Conservation (phyloP, 2,888 invertebrate species). For the Chironomus riparius region DNA sequence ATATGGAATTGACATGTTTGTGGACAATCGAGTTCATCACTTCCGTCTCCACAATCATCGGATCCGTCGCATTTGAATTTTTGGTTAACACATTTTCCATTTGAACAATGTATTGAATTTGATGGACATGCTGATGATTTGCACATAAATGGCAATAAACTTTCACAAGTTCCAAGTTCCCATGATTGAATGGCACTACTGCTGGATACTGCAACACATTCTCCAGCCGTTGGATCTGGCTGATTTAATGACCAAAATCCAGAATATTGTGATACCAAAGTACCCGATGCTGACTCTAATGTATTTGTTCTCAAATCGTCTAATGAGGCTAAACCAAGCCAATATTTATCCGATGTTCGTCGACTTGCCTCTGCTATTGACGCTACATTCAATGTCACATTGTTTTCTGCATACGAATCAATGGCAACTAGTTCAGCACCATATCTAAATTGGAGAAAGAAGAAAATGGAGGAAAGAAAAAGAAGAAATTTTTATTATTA, state of each 20-base stretch:
- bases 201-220: constrained; percentile 75
- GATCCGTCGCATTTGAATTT: constrained; percentile 88
- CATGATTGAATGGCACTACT: constrained; percentile 68
- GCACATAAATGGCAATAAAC: constrained; percentile 89
- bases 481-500: background rate
- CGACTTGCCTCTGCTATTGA: constrained; percentile 53
- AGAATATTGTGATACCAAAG: constrained; percentile 83
- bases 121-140: constrained; percentile 79
- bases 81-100: constrained; percentile 82
- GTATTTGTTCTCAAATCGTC: constrained; percentile 90
- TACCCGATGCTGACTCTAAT: constrained; percentile 85
- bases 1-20: constrained; percentile 82
- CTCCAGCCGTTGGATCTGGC: constrained; percentile 77
- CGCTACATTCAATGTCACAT: constrained; percentile 76
- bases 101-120: constrained; percentile 88
- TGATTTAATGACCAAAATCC: constrained; percentile 89
- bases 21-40: constrained; percentile 86
- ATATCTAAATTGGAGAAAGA: constrained; percentile 55
- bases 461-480: constrained; percentile 9
- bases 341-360: constrained; percentile 66
- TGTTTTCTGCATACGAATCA: constrained; percentile 85
- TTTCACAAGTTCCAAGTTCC: constrained; percentile 91
- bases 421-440: constrained; percentile 90
- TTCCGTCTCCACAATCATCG: constrained; percentile 87
- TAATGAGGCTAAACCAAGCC: constrained; percentile 82